A percentile compares a stretch with the other conserved stretches of the same genome.
These are phyloP conservation scores for Troglohyphantes excavatus DNA, from an alignment of 2,888 invertebrate genomes.

Conservation along the genomic window DNA sequence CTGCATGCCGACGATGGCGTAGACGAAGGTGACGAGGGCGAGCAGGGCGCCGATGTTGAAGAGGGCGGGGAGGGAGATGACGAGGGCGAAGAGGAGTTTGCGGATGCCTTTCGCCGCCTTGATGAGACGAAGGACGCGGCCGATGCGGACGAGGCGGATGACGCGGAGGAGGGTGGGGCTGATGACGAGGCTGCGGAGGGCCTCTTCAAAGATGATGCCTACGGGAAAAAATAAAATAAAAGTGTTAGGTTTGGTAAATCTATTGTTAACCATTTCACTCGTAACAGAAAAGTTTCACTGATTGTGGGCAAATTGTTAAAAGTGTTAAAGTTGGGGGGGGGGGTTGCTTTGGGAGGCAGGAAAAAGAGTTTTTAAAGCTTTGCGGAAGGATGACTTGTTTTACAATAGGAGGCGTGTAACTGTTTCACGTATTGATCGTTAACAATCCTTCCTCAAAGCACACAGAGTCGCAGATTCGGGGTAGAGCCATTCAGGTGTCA, in stretches of 20 bases:
- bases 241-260: too few relatives aligned
- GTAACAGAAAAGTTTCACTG: too few relatives aligned
- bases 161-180: slow-evolving; percentile 98
- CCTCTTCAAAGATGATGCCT: slow-evolving; percentile 98
- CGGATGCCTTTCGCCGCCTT: slow-evolving; percentile 99
- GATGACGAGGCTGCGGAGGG: slow-evolving; percentile 98
- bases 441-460: too few relatives aligned
- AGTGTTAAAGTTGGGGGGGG: background rate
- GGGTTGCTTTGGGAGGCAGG: too few relatives aligned
- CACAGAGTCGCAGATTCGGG: too few relatives aligned
- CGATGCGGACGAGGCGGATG: slow-evolving; percentile 98
- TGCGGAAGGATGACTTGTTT: too few relatives aligned
- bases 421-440: too few relatives aligned
- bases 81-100: slow-evolving; percentile 97
- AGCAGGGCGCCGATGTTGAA: slow-evolving; percentile 99
- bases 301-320: background rate
- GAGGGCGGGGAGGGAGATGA: slow-evolving; percentile 98
- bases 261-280: too few relatives aligned
- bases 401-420: too few relatives aligned
- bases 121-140: slow-evolving; percentile 96
- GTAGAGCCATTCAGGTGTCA: too few relatives aligned
- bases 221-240: slow-evolving; percentile 80
- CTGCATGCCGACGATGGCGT: slow-evolving; percentile 99
- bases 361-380: too few relatives aligned
- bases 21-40: slow-evolving; percentile 99